phyloP scores from a whole-genome alignment of 2,888 invertebrate genomes.

The Augiades crinisus region DNA sequence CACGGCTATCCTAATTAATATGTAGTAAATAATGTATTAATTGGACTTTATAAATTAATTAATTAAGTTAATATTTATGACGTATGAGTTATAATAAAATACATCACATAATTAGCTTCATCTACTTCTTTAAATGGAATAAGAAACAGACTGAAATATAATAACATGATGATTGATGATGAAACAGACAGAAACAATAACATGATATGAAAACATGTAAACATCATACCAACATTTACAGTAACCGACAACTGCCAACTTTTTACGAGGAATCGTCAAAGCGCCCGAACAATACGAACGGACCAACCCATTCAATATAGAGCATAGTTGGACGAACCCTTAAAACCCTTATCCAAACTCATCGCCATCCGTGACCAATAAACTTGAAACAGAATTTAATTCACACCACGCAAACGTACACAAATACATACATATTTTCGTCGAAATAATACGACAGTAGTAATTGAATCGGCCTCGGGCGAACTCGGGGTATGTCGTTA shows the following conservation, averaged over 20 bases:
- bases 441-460: conserved; percentile 78
- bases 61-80: too few species aligned
- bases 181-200: too few species aligned
- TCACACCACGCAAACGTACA: conserved; percentile 69
- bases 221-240: not conserved
- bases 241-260: conserved; percentile 12
- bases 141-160: too few species aligned
- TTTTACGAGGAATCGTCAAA: conserved; percentile 26
- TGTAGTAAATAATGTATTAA: too few species aligned
- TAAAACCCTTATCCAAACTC: conserved; percentile 58
- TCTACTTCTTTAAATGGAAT: too few species aligned
- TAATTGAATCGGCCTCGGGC: conserved; percentile 81
- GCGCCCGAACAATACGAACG: conserved; percentile 20
- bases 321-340: conserved; percentile 33
- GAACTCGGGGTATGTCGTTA: conserved; percentile 73
- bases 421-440: conserved; percentile 78
- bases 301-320: conserved; percentile 33
- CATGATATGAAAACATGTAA: not conserved
- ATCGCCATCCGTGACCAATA: conserved; percentile 69
- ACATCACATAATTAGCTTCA: too few species aligned
- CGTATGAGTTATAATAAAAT: too few species aligned
- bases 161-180: too few species aligned
- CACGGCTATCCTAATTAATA: too few species aligned
- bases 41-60: too few species aligned
- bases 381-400: conserved; percentile 74